Conservation (phyloP, 2,113 vertebrate genomes). For the Pavo muticus region DNA sequence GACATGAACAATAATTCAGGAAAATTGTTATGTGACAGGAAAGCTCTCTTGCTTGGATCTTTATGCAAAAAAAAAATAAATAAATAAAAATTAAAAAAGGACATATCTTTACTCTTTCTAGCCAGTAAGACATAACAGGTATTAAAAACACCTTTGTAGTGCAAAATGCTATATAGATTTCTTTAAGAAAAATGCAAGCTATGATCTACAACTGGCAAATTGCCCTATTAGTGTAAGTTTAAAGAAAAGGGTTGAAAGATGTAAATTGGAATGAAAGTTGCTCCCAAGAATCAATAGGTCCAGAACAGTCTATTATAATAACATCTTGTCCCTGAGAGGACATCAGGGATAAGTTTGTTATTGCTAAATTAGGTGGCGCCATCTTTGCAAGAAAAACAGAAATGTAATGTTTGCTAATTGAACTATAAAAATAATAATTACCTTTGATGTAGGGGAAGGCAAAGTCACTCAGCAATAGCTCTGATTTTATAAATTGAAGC, state of each 20-base stretch:
- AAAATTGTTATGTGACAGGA: background rate
- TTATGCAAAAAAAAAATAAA: background rate
- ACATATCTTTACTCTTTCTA: background rate
- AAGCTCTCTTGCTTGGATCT: background rate
- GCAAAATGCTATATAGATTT: conserved; percentile 17
- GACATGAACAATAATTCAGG: background rate
- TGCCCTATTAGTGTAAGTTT: conserved; percentile 28
- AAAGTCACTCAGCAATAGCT: conserved; percentile 69
- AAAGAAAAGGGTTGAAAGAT: conserved; percentile 50
- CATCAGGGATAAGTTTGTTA: conserved; percentile 61
- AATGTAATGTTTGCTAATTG: conserved; percentile 78
- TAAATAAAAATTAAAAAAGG: background rate
- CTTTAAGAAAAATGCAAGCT: background rate
- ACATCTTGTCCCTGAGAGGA: conserved; percentile 50
- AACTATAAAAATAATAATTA: conserved; percentile 83
- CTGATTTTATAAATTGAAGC: conserved; percentile 73
- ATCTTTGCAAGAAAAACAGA: conserved; percentile 72
- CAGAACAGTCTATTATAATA: conserved; percentile 64
- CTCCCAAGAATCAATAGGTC: conserved; percentile 66
- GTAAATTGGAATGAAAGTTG: conserved; percentile 41
- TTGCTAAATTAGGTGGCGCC: conserved; percentile 67
- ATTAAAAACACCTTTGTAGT: background rate
- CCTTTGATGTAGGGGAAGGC: conserved; percentile 72
- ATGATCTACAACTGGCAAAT: conserved; percentile 19
- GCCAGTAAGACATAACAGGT: background rate